A percentile compares a stretch with the other conserved stretches of the same genome.
Evolutionary conservation across 2,797 vertebrate species (phyloP).

Genomic region (Anabacerthia variegaticeps): DNA sequence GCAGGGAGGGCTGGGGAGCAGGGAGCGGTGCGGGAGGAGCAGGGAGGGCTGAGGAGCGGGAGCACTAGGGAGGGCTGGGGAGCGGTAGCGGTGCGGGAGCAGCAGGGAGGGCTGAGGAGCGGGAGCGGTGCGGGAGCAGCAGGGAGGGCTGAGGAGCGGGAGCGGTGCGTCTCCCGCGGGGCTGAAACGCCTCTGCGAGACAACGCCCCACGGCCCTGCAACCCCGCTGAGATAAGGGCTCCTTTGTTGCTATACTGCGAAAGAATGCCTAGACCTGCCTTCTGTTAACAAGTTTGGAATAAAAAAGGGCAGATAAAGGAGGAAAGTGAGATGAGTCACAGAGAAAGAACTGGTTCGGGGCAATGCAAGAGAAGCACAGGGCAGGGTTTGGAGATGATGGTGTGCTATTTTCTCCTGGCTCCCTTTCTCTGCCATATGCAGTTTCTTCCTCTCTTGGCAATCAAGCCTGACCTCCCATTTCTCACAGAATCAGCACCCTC

Average conservation of each 20-base stretch:
- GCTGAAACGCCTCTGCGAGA: rapidly evolving
- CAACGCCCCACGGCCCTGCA: neutral
- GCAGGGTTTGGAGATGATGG: neutral
- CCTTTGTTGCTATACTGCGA: neutral
- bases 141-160: neutral
- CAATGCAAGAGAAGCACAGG: neutral
- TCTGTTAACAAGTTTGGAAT: neutral
- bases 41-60: too few relatives aligned
- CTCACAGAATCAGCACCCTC: neutral
- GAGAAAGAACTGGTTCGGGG: neutral
- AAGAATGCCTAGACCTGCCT: neutral
- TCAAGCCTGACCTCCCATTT: neutral
- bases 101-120: neutral
- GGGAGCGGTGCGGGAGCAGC: too few relatives aligned
- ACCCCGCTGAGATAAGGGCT: neutral
- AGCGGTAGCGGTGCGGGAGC: neutral
- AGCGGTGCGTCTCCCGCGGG: rapidly evolving
- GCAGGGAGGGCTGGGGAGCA: neutral
- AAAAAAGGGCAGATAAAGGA: neutral
- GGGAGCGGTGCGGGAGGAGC: neutral
- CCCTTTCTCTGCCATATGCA: rapidly evolving
- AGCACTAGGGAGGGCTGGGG: neutral
- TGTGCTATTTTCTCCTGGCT: neutral
- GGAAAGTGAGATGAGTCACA: neutral
- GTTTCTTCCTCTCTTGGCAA: neutral